Conservation (phyloP, 2,113 vertebrate species). For the Oxyruncus cristatus region DNA sequence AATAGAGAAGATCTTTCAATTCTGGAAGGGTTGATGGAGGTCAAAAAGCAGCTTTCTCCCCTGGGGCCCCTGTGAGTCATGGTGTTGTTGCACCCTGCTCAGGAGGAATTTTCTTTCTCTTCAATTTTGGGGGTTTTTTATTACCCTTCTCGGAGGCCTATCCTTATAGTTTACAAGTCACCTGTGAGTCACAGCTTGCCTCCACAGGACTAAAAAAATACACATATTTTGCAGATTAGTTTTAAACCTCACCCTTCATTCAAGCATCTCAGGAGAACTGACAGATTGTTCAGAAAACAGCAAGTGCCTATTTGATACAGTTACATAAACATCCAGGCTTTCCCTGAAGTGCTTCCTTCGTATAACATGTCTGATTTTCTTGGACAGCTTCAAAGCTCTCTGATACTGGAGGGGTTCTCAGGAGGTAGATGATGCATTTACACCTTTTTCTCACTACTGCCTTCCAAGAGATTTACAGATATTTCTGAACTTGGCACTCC, state of each 20-base stretch:
- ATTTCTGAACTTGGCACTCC: neutral
- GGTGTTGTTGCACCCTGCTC: neutral
- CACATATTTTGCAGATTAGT: neutral
- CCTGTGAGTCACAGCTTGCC: neutral
- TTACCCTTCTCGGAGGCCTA: neutral
- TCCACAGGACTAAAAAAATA: neutral
- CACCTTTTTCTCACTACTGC: neutral
- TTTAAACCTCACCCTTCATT: neutral
- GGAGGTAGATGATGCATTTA: neutral
- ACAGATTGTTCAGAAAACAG: neutral
- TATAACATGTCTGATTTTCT: neutral
- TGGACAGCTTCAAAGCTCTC: neutral
- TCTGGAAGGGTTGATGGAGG: neutral
- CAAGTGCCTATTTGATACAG: neutral
- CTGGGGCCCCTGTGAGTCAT: neutral
- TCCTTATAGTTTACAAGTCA: neutral
- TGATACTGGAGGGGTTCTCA: neutral
- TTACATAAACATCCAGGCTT: neutral
- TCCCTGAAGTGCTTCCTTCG: neutral
- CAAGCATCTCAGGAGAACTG: neutral
- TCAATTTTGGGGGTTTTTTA: accelerated
- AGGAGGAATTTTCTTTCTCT: neutral
- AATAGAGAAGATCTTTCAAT: neutral
- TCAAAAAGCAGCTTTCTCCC: neutral
- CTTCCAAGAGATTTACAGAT: neutral